Percentiles rank a stretch among this genome's conserved stretches.
Evolutionary conservation across 2,113 vertebrate species (phyloP).

Genomic region (Macrotus californicus): DNA sequence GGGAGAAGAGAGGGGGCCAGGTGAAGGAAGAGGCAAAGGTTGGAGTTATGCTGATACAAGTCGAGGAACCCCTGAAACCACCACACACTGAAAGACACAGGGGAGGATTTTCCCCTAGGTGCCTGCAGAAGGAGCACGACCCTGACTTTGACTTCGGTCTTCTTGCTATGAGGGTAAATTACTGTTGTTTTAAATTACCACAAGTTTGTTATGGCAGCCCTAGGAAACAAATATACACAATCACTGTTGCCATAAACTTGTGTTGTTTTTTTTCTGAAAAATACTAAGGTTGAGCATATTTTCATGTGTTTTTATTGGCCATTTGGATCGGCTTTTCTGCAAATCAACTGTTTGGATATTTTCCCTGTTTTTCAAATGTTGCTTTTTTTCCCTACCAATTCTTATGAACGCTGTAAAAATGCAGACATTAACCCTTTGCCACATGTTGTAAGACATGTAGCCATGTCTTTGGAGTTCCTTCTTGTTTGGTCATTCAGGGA

Average conservation of each 20-base stretch:
- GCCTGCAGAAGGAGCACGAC: too few species aligned
- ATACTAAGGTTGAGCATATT: neutral
- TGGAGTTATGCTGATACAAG: neutral
- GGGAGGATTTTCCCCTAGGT: neutral
- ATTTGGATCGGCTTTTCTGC: conserved; percentile 13
- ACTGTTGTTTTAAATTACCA: neutral
- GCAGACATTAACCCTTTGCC: neutral
- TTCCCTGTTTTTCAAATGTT: neutral
- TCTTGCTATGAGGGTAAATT: neutral
- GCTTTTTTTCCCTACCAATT: neutral
- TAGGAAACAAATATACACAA: neutral
- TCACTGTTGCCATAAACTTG: neutral
- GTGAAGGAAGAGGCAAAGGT: neutral
- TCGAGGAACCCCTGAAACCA: neutral
- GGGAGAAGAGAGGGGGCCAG: neutral
- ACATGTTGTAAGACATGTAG: neutral
- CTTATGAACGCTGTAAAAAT: neutral
- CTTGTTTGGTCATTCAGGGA: neutral
- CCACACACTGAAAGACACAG: neutral
- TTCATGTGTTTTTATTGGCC: conserved; percentile 12
- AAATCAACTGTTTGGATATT: neutral
- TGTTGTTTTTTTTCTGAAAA: conserved; percentile 12
- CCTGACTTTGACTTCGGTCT: neutral
- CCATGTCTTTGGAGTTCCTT: neutral
- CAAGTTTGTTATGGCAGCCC: neutral